Evolutionary conservation across 2,113 vertebrate genomes (phyloP).

Genomic region (Dryoscopus gambensis): DNA sequence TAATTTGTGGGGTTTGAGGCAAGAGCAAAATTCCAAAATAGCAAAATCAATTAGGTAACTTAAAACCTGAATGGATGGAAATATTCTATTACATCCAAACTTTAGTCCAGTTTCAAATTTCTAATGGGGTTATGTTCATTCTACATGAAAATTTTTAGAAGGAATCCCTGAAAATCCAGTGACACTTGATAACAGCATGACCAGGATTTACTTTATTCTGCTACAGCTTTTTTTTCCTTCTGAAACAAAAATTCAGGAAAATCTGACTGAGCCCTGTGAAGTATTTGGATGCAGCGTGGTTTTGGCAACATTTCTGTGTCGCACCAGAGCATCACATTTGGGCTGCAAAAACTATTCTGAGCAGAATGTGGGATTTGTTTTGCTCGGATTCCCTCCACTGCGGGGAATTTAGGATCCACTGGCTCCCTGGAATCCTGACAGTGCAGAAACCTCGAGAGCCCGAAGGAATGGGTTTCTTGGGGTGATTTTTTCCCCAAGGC

Average conservation of each 20-base stretch:
- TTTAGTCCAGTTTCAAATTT: neutral
- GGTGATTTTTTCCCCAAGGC: neutral
- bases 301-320: neutral
- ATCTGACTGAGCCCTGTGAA: neutral
- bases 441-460: neutral
- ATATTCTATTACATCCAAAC: neutral
- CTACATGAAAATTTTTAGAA: neutral
- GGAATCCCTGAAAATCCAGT: neutral
- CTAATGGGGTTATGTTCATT: neutral
- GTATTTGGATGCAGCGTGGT: neutral
- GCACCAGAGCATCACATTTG: neutral
- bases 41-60: neutral
- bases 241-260: neutral
- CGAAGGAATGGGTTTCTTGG: neutral
- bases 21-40: neutral
- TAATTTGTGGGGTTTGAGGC: rapidly evolving
- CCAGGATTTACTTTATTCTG: neutral
- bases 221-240: neutral
- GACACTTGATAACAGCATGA: neutral
- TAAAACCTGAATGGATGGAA: neutral
- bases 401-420: neutral
- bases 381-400: neutral
- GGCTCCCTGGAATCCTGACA: neutral
- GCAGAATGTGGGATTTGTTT: neutral
- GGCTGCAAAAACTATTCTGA: neutral